Conservation (phyloP, 1,140 invertebrate genomes). For the Heliconius hewitsoni region DNA sequence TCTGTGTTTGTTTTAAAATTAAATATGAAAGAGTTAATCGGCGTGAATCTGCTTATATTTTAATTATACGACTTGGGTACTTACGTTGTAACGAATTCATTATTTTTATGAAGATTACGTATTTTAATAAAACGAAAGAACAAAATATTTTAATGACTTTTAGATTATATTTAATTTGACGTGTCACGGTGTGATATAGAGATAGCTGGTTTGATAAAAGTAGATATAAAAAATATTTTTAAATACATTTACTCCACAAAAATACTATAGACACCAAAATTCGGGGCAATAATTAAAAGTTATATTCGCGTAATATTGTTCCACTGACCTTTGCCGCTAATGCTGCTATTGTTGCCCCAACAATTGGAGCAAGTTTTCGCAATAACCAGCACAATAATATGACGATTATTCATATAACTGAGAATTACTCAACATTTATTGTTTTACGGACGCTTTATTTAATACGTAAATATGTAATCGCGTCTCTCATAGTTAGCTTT, state of each 20-base stretch:
- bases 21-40: slow-evolving; percentile 33
- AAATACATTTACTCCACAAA: background rate
- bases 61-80: slow-evolving; percentile 30
- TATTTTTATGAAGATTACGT: background rate
- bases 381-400: slow-evolving; percentile 53
- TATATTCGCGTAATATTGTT: slow-evolving; percentile 55
- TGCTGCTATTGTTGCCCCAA: slow-evolving; percentile 59
- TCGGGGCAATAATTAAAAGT: slow-evolving; percentile 51
- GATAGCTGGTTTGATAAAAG: background rate
- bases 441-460: slow-evolving; percentile 68
- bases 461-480: slow-evolving; percentile 73
- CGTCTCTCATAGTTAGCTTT: slow-evolving; percentile 64
- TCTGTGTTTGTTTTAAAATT: slow-evolving; percentile 42
- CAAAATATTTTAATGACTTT: background rate
- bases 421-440: slow-evolving; percentile 74
- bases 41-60: slow-evolving; percentile 28
- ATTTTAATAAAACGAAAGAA: background rate
- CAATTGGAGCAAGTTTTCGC: slow-evolving; percentile 65
- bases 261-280: slow-evolving; percentile 32
- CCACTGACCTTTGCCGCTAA: slow-evolving; percentile 65
- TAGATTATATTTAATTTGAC: background rate
- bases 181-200: background rate
- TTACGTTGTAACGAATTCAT: slow-evolving; percentile 21
- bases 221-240: background rate
- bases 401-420: slow-evolving; percentile 58